phyloP scores from a whole-genome alignment of 2,113 vertebrate genomes.

The Zosterops lateralis region DNA sequence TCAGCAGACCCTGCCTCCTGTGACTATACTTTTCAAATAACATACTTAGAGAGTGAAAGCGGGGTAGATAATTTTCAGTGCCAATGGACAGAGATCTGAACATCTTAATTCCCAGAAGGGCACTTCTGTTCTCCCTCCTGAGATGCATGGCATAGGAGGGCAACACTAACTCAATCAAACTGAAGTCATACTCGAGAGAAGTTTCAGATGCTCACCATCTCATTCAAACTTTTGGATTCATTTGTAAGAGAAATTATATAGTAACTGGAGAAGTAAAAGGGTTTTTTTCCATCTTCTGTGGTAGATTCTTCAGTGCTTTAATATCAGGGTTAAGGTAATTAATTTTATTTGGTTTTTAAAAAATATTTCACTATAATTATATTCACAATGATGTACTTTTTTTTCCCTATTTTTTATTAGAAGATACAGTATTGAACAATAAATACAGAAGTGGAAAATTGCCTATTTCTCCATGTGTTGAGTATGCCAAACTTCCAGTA shows the following conservation, averaged over 20 bases:
- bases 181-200: neutral
- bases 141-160: neutral
- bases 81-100: neutral
- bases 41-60: neutral
- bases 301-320: neutral
- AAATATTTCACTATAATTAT: neutral
- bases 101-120: neutral
- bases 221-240: neutral
- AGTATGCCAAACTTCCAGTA: neutral
- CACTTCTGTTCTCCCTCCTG: neutral
- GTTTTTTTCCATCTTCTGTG: neutral
- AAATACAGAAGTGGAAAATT: neutral
- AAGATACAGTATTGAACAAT: neutral
- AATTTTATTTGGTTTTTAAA: neutral
- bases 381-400: neutral
- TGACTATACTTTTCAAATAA: neutral
- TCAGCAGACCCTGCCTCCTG: neutral
- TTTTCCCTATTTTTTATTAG: neutral
- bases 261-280: neutral
- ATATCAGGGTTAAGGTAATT: neutral
- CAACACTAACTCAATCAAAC: neutral
- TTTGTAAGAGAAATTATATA: neutral
- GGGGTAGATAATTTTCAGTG: neutral
- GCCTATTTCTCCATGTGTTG: neutral
- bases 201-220: neutral